Base-by-base conservation (phyloP, 2,113 vertebrate genomes). In the Phocoena sinus region DNA sequence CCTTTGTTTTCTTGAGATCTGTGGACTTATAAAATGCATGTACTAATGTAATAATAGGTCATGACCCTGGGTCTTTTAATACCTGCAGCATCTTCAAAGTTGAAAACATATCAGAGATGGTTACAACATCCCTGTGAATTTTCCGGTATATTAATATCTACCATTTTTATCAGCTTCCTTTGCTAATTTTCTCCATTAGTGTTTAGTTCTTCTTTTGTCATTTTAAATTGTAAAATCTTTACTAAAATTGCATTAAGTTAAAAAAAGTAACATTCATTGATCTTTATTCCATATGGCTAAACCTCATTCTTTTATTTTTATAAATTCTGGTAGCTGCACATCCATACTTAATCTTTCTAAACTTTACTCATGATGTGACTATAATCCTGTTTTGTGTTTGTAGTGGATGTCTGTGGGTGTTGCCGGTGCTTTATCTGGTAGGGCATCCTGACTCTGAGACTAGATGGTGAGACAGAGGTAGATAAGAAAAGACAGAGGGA, bases 151-250 rank as follows among this genome's bases (percentile, higher is more conserved):
- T 31, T 90, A 71, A 58, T 9, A 60, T 1, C 2, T 71, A 86
- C 31, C 12, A 53, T 60, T 93, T 93, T 65, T 58, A 38, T 67
- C 36, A 79, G 14, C 38, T 47, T 82, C 63, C 31, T 79, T 84
- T 89, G 14, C 83, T 56, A 89, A 53, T 8, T 88, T 93, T 89
- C 12, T 74, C 21, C 1, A 26, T 36, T 73, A 91, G 33, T 25
- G 20, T 67, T 68, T 68, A 77, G 56, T 65, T 77, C 11, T 84
- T 80, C 20, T 84, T n/a, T 77, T 26, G 8, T 73, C 65, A 68
- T 73, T 91, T 96, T 91, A 85, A 56, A 70, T 60, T 93, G 21
- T n/a, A 63, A 97, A 31, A 60, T n/a, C 33, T 89, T 47, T 91
- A 31, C 4, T 83, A 53, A 95, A 90, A 77, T 86, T 76, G 10